Conservation (phyloP, 2,888 invertebrate genomes). For the Rotaria socialis region DNA sequence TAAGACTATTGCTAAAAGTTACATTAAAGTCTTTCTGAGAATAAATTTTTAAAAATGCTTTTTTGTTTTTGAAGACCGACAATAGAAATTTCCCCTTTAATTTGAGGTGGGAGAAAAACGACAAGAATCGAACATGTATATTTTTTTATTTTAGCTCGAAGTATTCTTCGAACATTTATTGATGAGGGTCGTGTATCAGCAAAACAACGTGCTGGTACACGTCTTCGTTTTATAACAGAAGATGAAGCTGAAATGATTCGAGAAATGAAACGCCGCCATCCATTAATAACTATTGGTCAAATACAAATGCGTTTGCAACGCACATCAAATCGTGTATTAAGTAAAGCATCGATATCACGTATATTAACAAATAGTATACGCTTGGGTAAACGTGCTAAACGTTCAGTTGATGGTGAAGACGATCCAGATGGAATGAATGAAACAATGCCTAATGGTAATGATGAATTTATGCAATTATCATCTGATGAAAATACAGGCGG, state of each 20-base stretch:
- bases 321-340: slow-evolving; percentile 33
- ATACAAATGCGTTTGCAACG: slow-evolving; percentile 31
- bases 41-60: too few relatives aligned
- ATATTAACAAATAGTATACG: slow-evolving; percentile 36
- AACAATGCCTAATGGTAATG: neutral
- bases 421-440: neutral
- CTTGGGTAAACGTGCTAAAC: slow-evolving; percentile 31
- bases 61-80: neutral
- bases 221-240: slow-evolving; percentile 29
- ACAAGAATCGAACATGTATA: too few relatives aligned
- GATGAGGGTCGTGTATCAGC: slow-evolving; percentile 35
- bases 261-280: slow-evolving; percentile 37
- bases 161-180: slow-evolving; percentile 30
- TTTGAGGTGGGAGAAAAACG: too few relatives aligned
- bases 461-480: neutral
- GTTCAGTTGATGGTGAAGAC: neutral
- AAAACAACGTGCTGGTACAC: slow-evolving; percentile 29
- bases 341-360: slow-evolving; percentile 35
- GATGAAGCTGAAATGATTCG: slow-evolving; percentile 29
- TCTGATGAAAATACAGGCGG: neutral
- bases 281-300: slow-evolving; percentile 28
- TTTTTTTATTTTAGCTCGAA: neutral
- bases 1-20: too few relatives aligned
- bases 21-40: too few relatives aligned
- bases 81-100: neutral